These are phyloP conservation scores for Decapterus maruadsi DNA, from an alignment of 2,797 vertebrate species.

Conservation along the genomic window DNA sequence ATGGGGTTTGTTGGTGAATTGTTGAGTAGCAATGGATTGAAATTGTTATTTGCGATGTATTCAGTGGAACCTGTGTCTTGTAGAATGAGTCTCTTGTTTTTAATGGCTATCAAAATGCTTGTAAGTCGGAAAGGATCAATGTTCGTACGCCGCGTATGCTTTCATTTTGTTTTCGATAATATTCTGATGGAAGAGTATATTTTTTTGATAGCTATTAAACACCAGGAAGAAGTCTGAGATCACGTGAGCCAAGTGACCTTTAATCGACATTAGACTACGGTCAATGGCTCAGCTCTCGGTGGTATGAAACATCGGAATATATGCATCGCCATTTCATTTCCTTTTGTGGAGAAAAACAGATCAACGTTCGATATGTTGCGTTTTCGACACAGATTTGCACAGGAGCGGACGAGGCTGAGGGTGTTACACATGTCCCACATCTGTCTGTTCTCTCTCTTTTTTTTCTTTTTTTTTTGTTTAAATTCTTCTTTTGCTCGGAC, in stretches of 20 bases:
- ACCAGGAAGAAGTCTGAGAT: conserved; percentile 69
- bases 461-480: neutral
- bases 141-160: conserved; percentile 69
- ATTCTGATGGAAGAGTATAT: conserved; percentile 60
- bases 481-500: conserved; percentile 30
- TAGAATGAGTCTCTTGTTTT: conserved; percentile 77
- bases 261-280: conserved; percentile 54
- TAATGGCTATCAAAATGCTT: conserved; percentile 87
- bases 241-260: conserved; percentile 55
- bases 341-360: conserved; percentile 47
- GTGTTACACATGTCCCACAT: conserved; percentile 56
- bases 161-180: conserved; percentile 66
- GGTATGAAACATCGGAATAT: conserved; percentile 66
- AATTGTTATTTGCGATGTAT: conserved; percentile 77
- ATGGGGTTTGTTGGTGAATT: conserved; percentile 86
- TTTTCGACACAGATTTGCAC: conserved; percentile 74
- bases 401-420: conserved; percentile 67
- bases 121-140: conserved; percentile 66
- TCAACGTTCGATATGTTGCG: conserved; percentile 37
- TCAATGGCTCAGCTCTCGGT: conserved; percentile 57
- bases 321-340: conserved; percentile 59
- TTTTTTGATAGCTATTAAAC: conserved; percentile 87
- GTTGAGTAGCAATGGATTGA: conserved; percentile 82
- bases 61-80: conserved; percentile 81
- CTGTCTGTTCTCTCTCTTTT: conserved; percentile 12